Base-by-base conservation (phyloP, 1,140 invertebrate genomes). In the Hycleus phaleratus region DNA sequence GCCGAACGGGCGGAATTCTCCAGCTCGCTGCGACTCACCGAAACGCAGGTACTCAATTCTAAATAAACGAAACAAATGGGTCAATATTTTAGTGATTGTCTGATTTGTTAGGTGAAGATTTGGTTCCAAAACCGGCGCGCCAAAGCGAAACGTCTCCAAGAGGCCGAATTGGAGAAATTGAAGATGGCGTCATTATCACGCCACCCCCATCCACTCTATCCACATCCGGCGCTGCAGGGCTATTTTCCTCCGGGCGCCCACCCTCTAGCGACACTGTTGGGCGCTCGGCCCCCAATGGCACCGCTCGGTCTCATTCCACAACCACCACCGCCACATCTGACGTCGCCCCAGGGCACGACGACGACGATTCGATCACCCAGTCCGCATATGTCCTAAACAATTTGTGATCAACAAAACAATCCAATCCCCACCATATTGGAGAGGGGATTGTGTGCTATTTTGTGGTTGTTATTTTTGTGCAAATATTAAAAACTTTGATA, bases 111-210 rank as follows among this genome's bases (percentile, higher is more conserved):
- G 85, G 90, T 94, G 59, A 97, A 96, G 82, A 97, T 96, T 67
- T 97, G 94, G 94, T 97, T 97, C 74, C 94, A 97, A 84, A 97
- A 97, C 74, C 82, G 94, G 5, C 80, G 94, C 39, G 94, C 94
- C 48, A 97, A 97, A 75, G 90, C 91, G 63, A 97, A 97, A 73
- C 83, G 94, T 11, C 80, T 97, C 4, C 93, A 96, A 72, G 93
- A 97, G 74, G 93, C 93, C 38, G 93, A 96, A 81, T 84, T 94
- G 62, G 91, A 93, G 74, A 92, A 91, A 73, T 59, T 74, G 46
- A 74, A 74, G 56, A 74, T 74, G 72, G 72, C 72, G 18, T 73
- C 72, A n/a, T 52, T 74, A 9, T 61, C 69, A 5, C 67, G 72
- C 8, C 69, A 67, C 44, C 72, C 58, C 38, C 71, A 72, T 60